Base-by-base conservation (phyloP, 2,888 invertebrate genomes). In the Oscheius sp. region DNA sequence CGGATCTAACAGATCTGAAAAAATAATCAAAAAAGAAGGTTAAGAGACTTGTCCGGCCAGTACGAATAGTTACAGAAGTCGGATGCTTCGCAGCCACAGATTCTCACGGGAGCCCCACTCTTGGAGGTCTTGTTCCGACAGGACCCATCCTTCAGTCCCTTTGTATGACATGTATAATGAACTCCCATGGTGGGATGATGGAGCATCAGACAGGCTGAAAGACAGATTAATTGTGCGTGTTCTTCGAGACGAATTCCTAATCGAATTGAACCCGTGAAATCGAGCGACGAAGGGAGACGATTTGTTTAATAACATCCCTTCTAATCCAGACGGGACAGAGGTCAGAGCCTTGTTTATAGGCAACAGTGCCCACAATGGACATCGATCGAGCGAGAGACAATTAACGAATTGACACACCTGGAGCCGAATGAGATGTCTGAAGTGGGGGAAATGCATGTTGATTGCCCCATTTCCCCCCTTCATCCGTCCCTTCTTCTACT, bases 121-220 rank as follows among this genome's bases (percentile, higher is more conserved):
- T 77, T 77, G 12, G 77, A 77, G 8, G 73, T 73, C 36, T 68
- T 67, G 70, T 54, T 59, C n/a, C 28, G 50, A 47, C 51, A 61
- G 17, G 45, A 33, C 12, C 62, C 67, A 36, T 70, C 54, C 41
- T 75, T 73, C 20, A 77, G 17, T 33, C 73, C 73, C 50, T 67
- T 64, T 6, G 67, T 72, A 44, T 77, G 75, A 59, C 77, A 77
- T 14, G 77, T 77, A 68, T 77, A 77, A 57, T 77, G 77, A n/a
- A 75, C 50, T 36, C 77, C 77, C 73, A 75, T 75, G 24, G 70
- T 66, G 12, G 77, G 77, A 61, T 77, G 77, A 51, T 77, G 73
- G 44, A 77, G 63, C 77, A 77, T 77, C 33, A 77, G 67, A 63
- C 77, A 77, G 9, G 77, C 77, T 77, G 73, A 36, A 77, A 74